Percentiles rank a stretch among this genome's conserved stretches.
These are phyloP conservation scores for Anabas testudineus DNA, from an alignment of 2,797 vertebrate species.

Conservation along the genomic window DNA sequence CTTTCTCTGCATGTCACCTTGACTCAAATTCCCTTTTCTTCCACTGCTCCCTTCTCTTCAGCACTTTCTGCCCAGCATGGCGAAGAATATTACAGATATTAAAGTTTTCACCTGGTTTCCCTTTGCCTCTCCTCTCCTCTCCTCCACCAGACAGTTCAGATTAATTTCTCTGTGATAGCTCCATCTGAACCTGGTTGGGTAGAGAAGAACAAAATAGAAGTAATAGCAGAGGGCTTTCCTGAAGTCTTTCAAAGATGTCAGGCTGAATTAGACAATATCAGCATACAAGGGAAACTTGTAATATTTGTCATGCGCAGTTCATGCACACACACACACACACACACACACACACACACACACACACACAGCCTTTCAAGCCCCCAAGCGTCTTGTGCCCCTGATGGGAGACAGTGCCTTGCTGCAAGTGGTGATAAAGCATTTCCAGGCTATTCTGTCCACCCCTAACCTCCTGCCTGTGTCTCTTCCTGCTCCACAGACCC, in stretches of 20 bases:
- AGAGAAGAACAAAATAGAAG: conserved; percentile 39
- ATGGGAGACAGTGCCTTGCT: conserved; percentile 73
- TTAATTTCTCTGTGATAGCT: conserved; percentile 62
- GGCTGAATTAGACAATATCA: conserved; percentile 70
- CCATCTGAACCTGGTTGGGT: conserved; percentile 43
- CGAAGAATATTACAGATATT: conserved; percentile 33
- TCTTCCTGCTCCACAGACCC: conserved; percentile 77
- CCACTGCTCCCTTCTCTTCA: neutral
- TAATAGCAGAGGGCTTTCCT: conserved; percentile 58
- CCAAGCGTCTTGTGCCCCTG: conserved; percentile 67
- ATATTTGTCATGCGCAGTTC: conserved; percentile 65
- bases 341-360: conserved; percentile 39
- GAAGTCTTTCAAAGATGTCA: conserved; percentile 66
- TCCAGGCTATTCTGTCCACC: conserved; percentile 71
- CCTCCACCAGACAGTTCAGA: conserved; percentile 31
- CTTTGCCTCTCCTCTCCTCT: conserved; percentile 4
- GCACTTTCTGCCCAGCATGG: conserved; percentile 33
- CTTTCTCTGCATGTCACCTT: conserved; percentile 28
- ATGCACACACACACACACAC: conserved; percentile 37
- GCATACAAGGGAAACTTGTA: conserved; percentile 65
- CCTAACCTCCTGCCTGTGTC: conserved; percentile 73
- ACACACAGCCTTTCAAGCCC: conserved; percentile 53
- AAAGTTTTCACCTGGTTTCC: conserved; percentile 30
- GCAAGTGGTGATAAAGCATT: conserved; percentile 76
- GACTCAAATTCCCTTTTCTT: conserved; percentile 18